Conservation (phyloP, 1,140 invertebrate genomes). For the Melanaphis sacchari region DNA sequence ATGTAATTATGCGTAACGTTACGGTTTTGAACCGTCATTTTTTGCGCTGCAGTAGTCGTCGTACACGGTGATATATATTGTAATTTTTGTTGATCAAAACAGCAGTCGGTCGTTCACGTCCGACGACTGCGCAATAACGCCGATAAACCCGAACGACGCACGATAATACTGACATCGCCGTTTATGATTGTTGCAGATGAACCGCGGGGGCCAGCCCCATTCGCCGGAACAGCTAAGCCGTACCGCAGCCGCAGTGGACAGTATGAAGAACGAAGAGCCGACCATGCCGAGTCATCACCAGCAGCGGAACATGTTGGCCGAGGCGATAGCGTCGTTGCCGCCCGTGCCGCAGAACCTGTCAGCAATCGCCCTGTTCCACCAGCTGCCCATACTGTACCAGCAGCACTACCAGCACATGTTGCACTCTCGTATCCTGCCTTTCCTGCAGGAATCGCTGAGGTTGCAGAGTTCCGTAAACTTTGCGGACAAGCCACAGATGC, state of each 20-base stretch:
- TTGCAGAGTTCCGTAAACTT: conserved; percentile 36
- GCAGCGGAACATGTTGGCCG: conserved; percentile 43
- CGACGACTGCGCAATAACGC: neutral
- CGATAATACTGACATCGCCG: neutral
- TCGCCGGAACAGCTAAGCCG: conserved; percentile 12
- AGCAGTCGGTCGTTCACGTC: no score
- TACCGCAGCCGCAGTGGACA: neutral
- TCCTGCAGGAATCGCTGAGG: conserved; percentile 60
- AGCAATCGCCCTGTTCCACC: conserved; percentile 47
- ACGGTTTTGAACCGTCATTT: no score
- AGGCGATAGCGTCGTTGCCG: conserved; percentile 52
- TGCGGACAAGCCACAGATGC: conserved; percentile 10
- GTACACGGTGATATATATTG: no score
- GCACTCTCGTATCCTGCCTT: conserved; percentile 59
- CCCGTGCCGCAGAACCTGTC: conserved; percentile 50
- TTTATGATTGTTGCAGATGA: conserved; percentile 38
- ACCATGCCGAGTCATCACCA: neutral
- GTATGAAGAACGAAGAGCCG: conserved; percentile 52
- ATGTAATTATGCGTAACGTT: no score
- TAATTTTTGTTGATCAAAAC: no score
- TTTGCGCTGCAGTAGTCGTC: no score
- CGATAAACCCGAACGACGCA: neutral
- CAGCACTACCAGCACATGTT: conserved; percentile 59
- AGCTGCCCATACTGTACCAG: conserved; percentile 59
- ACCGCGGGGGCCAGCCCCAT: conserved; percentile 25